These are phyloP conservation scores for Pseudochirops cupreus DNA, from an alignment of 2,797 vertebrate genomes.

Conservation along the genomic window DNA sequence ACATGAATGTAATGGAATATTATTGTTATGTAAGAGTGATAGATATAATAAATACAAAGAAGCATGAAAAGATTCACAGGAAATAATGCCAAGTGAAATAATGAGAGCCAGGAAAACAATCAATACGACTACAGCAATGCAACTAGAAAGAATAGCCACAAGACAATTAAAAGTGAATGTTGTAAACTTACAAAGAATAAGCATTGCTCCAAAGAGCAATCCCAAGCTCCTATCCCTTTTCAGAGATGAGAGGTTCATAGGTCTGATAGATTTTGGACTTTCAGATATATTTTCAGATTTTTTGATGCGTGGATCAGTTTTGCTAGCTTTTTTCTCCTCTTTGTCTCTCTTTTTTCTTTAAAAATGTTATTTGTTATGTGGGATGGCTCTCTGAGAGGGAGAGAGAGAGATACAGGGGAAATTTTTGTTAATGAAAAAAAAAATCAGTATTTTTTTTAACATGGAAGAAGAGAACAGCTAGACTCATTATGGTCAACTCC, in stretches of 20 bases:
- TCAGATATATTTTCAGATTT: too few species aligned
- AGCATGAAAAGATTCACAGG: neutral
- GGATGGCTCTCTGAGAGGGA: too few species aligned
- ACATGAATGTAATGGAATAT: neutral
- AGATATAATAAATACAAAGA: neutral
- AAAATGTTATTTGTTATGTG: too few species aligned
- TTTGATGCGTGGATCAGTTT: too few species aligned
- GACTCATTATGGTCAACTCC: too few species aligned
- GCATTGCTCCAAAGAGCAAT: neutral
- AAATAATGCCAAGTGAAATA: neutral
- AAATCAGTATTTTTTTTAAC: too few species aligned
- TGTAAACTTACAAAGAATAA: neutral
- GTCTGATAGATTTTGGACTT: too few species aligned
- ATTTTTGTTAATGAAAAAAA: too few species aligned
- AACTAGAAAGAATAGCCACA: constrained; percentile 2
- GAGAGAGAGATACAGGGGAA: too few species aligned
- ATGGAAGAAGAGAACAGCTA: too few species aligned
- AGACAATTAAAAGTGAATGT: neutral
- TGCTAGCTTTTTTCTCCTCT: too few species aligned
- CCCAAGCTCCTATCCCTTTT: neutral
- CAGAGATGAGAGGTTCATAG: neutral
- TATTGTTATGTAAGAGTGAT: neutral
- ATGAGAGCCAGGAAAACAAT: neutral
- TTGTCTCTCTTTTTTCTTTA: too few species aligned
- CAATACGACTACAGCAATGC: neutral